Evolutionary conservation across 2,113 vertebrate species (phyloP).

Genomic region (Nematolebias whitei): DNA sequence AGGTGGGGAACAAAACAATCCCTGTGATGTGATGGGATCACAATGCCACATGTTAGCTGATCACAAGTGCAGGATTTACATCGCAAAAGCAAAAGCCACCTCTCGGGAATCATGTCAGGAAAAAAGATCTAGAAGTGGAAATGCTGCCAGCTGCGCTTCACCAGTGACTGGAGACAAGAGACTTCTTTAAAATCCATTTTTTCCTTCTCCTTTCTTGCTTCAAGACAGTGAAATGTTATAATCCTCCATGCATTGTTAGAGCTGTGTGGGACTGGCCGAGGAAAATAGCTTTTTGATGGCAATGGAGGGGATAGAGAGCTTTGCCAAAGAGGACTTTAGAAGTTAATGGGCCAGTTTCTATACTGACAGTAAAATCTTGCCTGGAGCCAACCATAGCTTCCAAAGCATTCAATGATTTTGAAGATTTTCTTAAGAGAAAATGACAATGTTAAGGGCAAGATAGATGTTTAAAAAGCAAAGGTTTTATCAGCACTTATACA

Average conservation of each 20-base stretch:
- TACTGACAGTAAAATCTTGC: slow-evolving; percentile 76
- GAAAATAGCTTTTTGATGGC: slow-evolving; percentile 79
- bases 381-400: slow-evolving; percentile 65
- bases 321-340: slow-evolving; percentile 76
- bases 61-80: slow-evolving; percentile 66
- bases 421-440: slow-evolving; percentile 73
- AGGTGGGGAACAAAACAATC: slow-evolving; percentile 25
- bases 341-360: slow-evolving; percentile 77
- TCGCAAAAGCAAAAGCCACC: slow-evolving; percentile 67
- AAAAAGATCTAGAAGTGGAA: slow-evolving; percentile 67
- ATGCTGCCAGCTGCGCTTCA: slow-evolving; percentile 73
- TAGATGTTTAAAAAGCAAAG: slow-evolving; percentile 68
- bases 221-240: slow-evolving; percentile 74
- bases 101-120: slow-evolving; percentile 72
- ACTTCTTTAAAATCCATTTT: slow-evolving; percentile 13
- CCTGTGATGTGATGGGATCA: slow-evolving; percentile 74
- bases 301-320: slow-evolving; percentile 68
- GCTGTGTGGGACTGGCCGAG: slow-evolving; percentile 71
- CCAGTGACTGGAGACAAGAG: slow-evolving; percentile 66
- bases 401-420: slow-evolving; percentile 66
- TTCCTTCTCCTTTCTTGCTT: slow-evolving; percentile 52
- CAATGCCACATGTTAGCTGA: slow-evolving; percentile 77
- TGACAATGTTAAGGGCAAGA: slow-evolving; percentile 72
- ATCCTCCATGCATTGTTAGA: slow-evolving; percentile 78
- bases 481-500: slow-evolving; percentile 72